Base-by-base conservation (phyloP, 2,797 vertebrate species). In the Lepilemur ruficaudatus region DNA sequence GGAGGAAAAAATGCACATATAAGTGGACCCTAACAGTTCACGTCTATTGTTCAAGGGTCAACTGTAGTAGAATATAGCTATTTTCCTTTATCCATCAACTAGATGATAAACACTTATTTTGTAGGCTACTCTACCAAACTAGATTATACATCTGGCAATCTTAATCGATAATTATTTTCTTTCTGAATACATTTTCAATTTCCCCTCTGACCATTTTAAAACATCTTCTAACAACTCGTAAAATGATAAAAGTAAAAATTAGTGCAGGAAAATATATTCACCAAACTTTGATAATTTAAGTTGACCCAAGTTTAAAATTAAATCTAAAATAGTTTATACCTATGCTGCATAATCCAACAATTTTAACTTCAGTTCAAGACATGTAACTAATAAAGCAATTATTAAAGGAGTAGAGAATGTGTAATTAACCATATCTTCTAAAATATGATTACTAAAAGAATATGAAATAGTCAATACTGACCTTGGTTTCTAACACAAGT, bases 151-250 rank as follows among this genome's bases (percentile, higher is more conserved):
- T 9, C n/a, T 17, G 91, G 11, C 22, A 23, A 80, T 52, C 22
- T 1, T 87, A 93, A 82, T 43, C 55, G 83, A 46, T 18, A 94
- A 89, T 78, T 89, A 70, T 57, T 83, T 96, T 93, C 57, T 94
- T 87, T 41, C 3, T 76, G 32, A 91, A 76, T 35, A 81, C 1
- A 80, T 72, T 93, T 97, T 84, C 61, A 90, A 38, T 48, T 78
- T 93, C 11, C 15, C 43, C 61, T 89, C 50, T 83, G 25, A 73
- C 76, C 30, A 95, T 72, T 93, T 78, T 28, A 76, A 91, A 97
- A 25, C 63, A 93, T 41, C 22, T 38, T 79, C 15, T 14, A 79
- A 86, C 22, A 93, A 76, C 23, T 85, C 50, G 80, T 41, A 87
- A 83, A 50, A 83, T 22, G 78, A 65, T 0, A n/a, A 28, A 73